A percentile compares a stretch with the other conserved stretches of the same genome.
These are phyloP conservation scores for Geopemphigus sp. DNA, from an alignment of 1,140 invertebrate genomes.

Conservation along the genomic window DNA sequence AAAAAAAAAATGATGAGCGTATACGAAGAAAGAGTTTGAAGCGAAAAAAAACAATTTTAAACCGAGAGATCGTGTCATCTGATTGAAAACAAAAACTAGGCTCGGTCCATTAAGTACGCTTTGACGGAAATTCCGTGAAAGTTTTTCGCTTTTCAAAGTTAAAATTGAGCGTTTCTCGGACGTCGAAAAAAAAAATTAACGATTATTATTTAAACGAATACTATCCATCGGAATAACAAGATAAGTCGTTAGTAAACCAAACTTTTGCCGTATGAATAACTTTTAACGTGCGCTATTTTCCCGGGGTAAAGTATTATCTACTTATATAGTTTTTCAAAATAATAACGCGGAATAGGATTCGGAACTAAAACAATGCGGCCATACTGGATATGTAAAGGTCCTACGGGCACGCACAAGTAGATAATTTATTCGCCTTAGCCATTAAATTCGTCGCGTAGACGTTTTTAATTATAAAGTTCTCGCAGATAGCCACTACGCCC, in stretches of 20 bases:
- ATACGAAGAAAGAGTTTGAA: conserved; percentile 10
- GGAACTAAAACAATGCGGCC: not conserved
- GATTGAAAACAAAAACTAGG: conserved; percentile 3
- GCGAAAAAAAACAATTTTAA: not conserved
- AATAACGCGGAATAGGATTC: not conserved
- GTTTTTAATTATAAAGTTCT: conserved; percentile 49
- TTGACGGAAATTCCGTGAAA: not conserved
- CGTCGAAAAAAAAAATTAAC: not conserved
- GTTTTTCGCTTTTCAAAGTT: not conserved
- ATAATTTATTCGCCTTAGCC: conserved; percentile 43
- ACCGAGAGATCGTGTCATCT: conserved; percentile 4
- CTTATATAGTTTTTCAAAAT: not conserved
- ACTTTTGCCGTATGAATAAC: too few relatives aligned
- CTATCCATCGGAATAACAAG: not conserved
- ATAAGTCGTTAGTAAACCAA: not conserved
- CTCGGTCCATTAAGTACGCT: conserved; percentile 1
- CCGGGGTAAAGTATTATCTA: too few relatives aligned
- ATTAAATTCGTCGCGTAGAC: conserved; percentile 32
- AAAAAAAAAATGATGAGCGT: not conserved
- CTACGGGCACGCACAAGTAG: not conserved
- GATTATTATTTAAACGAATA: not conserved
- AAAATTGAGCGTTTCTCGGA: not conserved
- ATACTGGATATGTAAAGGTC: not conserved
- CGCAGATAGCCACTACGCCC: conserved; percentile 32
- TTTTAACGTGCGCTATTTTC: too few relatives aligned